These are phyloP conservation scores for Poeciliopsis paucimaculata DNA, from an alignment of 2,797 vertebrate genomes.

Conservation along the genomic window DNA sequence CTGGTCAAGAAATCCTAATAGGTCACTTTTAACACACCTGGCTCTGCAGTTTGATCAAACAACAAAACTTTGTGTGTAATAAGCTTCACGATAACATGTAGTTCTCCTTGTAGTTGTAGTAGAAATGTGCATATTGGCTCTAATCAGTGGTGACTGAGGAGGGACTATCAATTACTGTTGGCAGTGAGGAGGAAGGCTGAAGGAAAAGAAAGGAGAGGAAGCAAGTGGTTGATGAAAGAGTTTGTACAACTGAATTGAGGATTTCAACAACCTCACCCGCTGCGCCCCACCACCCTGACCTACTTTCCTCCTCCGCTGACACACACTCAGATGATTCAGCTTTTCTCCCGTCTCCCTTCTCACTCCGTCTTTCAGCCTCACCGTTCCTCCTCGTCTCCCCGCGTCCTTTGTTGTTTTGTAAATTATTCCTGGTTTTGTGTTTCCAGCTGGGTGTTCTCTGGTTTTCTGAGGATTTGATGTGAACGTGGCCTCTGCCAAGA, in stretches of 20 bases:
- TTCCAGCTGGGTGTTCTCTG: slow-evolving; percentile 27
- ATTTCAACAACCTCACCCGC: slow-evolving; percentile 51
- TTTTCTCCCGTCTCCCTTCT: slow-evolving; percentile 36
- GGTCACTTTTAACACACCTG: not conserved
- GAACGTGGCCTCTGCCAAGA: slow-evolving; percentile 35
- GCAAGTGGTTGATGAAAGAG: slow-evolving; percentile 63
- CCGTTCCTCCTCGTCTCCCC: slow-evolving; percentile 9
- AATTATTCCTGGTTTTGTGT: slow-evolving; percentile 5
- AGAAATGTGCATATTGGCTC: slow-evolving; percentile 20
- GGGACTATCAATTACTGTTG: slow-evolving; percentile 61
- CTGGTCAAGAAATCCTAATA: too few species aligned
- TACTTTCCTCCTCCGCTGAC: slow-evolving; percentile 58
- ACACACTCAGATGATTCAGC: slow-evolving; percentile 68
- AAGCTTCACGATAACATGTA: slow-evolving; percentile 23
- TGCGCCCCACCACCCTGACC: slow-evolving; percentile 53
- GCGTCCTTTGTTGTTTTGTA: slow-evolving; percentile 17
- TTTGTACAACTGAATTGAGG: slow-evolving; percentile 53
- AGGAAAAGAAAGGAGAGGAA: slow-evolving; percentile 52
- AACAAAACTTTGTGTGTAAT: slow-evolving; percentile 16
- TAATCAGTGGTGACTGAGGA: slow-evolving; percentile 53
- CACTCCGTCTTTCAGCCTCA: slow-evolving; percentile 17
- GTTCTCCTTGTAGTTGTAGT: slow-evolving; percentile 19
- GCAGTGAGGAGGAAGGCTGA: slow-evolving; percentile 20
- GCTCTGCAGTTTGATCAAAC: slow-evolving; percentile 44
- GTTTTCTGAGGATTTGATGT: slow-evolving; percentile 28